These are phyloP conservation scores for Ectemnius cavifrons DNA, from an alignment of 2,888 invertebrate genomes.

Conservation along the genomic window DNA sequence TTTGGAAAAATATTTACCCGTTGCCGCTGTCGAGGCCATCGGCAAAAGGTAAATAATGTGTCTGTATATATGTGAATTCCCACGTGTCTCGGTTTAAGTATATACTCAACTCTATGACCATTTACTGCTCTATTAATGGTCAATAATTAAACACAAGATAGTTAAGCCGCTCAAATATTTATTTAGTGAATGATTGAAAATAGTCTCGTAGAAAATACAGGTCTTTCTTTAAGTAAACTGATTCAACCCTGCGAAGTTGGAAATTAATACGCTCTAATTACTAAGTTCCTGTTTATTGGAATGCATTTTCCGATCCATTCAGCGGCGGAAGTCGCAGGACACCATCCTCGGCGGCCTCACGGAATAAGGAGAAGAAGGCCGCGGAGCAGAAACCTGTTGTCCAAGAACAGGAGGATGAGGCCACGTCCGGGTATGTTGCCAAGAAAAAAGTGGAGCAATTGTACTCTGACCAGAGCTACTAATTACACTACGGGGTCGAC, in stretches of 20 bases:
- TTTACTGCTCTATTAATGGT: no score
- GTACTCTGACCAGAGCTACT: slow-evolving; percentile 40
- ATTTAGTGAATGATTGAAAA: no score
- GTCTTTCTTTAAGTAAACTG: no score
- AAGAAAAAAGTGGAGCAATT: slow-evolving; percentile 55
- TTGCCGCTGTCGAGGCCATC: neutral
- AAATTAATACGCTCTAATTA: no score
- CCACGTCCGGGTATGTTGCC: slow-evolving; percentile 47
- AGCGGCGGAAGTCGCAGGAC: slow-evolving; percentile 42
- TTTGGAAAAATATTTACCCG: slow-evolving; percentile 13
- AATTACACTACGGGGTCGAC: slow-evolving; percentile 39
- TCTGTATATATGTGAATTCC: neutral
- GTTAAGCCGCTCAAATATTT: no score
- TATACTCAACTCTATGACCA: no score
- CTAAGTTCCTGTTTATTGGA: neutral
- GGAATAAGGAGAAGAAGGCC: slow-evolving; percentile 54
- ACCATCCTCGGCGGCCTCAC: slow-evolving; percentile 31
- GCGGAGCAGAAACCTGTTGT: slow-evolving; percentile 53
- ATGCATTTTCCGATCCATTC: slow-evolving; percentile 16
- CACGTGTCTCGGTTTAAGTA: no score
- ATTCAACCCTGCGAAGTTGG: no score
- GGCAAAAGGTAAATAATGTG: slow-evolving; percentile 13
- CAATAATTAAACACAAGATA: no score
- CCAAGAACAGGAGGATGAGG: slow-evolving; percentile 40
- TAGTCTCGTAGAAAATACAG: no score